phyloP scores from a whole-genome alignment of 2,797 vertebrate species.

The Sebastes glaucus region DNA sequence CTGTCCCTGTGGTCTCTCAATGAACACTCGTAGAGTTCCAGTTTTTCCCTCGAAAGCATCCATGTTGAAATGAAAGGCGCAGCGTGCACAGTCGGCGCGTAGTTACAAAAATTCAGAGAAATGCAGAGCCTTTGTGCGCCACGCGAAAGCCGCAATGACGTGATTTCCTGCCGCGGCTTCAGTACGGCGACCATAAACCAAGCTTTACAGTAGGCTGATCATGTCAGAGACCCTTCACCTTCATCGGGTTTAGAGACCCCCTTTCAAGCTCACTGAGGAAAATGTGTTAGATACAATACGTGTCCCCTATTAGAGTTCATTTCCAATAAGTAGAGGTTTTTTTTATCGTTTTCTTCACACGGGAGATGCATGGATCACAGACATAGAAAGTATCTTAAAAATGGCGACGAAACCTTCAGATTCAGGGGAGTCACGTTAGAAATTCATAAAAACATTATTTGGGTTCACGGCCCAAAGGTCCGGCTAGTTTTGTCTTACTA shows the following conservation, averaged over 20 bases:
- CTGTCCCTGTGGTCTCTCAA: too few relatives aligned
- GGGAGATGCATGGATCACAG: conserved; percentile 77
- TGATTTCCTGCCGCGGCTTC: too few relatives aligned
- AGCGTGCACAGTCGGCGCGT: too few relatives aligned
- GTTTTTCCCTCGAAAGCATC: too few relatives aligned
- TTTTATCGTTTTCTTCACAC: conserved; percentile 41
- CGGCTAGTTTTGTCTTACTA: conserved; percentile 76
- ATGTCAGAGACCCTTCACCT: conserved; percentile 45
- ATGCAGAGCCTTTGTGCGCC: too few relatives aligned
- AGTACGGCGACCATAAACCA: too few relatives aligned
- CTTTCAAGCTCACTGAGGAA: conserved; percentile 39
- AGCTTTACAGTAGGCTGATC: conserved; percentile 22
- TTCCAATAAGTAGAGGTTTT: conserved; percentile 37
- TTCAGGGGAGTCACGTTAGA: conserved; percentile 65
- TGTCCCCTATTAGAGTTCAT: conserved; percentile 52
- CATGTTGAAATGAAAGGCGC: too few relatives aligned
- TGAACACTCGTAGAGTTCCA: too few relatives aligned
- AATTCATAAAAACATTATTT: conserved; percentile 63
- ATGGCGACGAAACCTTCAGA: conserved; percentile 48
- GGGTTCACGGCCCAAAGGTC: conserved; percentile 64
- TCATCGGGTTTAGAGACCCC: conserved; percentile 41
- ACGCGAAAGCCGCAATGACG: too few relatives aligned
- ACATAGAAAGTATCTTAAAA: conserved; percentile 68
- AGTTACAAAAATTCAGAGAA: too few relatives aligned
- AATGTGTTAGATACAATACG: conserved; percentile 43